Conservation (phyloP, 2,797 vertebrate genomes). For the Ceyx erithaca region DNA sequence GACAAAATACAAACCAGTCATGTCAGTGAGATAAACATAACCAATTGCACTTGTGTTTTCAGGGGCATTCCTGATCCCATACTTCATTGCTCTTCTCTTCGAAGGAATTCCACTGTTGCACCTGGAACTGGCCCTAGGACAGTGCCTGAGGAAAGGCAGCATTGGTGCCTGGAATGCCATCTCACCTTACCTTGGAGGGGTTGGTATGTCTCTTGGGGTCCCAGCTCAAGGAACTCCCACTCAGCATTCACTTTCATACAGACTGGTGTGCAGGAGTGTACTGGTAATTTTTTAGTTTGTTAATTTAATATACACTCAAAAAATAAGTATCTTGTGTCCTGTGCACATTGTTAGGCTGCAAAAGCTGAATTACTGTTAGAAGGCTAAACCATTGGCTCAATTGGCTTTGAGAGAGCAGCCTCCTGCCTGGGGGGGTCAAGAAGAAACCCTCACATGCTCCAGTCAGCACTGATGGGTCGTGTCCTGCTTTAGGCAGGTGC, state of each 20-base stretch:
- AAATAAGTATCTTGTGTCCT: neutral
- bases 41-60: neutral
- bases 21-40: neutral
- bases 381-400: neutral
- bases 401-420: neutral
- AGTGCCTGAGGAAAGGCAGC: constrained; percentile 86
- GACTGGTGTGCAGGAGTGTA: neutral
- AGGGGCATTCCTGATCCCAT: constrained; percentile 94
- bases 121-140: constrained; percentile 89
- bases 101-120: constrained; percentile 91
- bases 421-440: neutral
- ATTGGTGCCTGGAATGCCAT: constrained; percentile 87
- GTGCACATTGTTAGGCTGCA: neutral
- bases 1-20: neutral
- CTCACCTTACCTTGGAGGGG: constrained; percentile 86
- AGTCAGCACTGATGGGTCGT: neutral
- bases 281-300: neutral
- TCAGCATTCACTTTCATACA: neutral
- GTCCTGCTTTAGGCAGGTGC: neutral
- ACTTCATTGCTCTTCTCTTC: constrained; percentile 86
- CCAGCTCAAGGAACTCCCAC: neutral
- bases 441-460: neutral
- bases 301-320: neutral
- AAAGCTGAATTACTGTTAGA: neutral
- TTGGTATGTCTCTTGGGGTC: constrained; percentile 76